Evolutionary conservation across 2,113 vertebrate species (phyloP).

Genomic region (Misgurnus mizolepis): DNA sequence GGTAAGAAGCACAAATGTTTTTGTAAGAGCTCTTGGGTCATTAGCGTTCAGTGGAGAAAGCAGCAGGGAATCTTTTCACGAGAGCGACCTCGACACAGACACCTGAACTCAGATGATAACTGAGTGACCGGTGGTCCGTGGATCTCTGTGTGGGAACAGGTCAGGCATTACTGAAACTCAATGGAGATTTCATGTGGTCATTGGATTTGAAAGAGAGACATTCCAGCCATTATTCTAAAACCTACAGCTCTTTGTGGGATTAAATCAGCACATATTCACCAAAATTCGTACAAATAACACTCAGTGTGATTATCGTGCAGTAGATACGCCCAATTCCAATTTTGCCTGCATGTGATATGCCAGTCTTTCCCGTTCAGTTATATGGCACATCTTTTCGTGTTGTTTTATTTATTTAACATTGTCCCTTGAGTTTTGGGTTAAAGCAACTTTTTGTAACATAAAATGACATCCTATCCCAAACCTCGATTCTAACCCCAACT

Average conservation of each 20-base stretch:
- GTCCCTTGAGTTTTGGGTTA: no score
- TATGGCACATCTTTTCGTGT: no score
- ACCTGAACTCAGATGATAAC: conserved; percentile 61
- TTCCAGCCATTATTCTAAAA: background rate
- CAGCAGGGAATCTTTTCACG: conserved; percentile 58
- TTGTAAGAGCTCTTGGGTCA: conserved; percentile 70
- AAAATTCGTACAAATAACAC: no score
- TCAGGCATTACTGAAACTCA: background rate
- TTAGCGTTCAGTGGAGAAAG: conserved; percentile 70
- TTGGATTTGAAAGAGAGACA: background rate
- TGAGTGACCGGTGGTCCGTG: background rate
- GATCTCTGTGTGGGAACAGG: conserved; percentile 6
- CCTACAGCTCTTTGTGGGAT: background rate
- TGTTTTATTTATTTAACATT: no score
- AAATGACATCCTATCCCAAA: no score
- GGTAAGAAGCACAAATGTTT: conserved; percentile 57
- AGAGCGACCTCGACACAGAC: conserved; percentile 43
- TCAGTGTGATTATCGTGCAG: no score
- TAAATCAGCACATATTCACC: no score
- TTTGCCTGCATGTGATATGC: no score
- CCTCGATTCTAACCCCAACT: no score
- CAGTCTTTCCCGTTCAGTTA: no score
- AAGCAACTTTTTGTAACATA: no score
- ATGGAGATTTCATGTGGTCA: background rate
- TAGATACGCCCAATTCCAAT: no score